These are phyloP conservation scores for Eidolon helvum DNA, from an alignment of 2,113 vertebrate species.

Conservation along the genomic window DNA sequence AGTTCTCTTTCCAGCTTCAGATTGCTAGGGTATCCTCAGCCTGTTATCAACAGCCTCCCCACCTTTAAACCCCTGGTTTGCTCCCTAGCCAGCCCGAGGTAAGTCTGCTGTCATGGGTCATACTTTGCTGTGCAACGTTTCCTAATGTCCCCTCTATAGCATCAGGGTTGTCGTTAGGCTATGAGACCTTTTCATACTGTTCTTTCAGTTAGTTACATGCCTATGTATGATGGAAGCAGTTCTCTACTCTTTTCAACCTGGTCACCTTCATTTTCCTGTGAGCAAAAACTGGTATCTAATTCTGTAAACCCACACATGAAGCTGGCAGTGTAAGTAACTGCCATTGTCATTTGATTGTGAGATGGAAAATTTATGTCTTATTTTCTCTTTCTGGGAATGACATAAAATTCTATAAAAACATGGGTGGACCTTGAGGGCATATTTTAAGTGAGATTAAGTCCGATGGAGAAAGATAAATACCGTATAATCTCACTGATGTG, in stretches of 20 bases:
- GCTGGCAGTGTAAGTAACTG: neutral
- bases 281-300: neutral
- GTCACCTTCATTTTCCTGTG: neutral
- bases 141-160: neutral
- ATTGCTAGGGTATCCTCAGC: neutral
- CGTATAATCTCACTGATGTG: neutral
- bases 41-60: neutral
- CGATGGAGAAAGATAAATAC: neutral
- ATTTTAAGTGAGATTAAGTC: neutral
- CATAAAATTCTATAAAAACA: neutral
- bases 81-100: neutral
- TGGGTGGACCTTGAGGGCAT: neutral
- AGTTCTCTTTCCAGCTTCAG: neutral
- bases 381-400: conserved; percentile 13
- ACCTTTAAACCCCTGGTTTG: neutral
- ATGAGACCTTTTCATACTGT: neutral
- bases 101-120: neutral
- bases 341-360: neutral
- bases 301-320: neutral
- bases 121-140: neutral
- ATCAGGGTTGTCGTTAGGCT: neutral
- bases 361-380: neutral
- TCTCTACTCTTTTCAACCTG: neutral
- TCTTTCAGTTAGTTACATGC: neutral
- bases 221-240: neutral